These are phyloP conservation scores for Agonum fuliginosum DNA, from an alignment of 2,888 invertebrate species.

Conservation along the genomic window DNA sequence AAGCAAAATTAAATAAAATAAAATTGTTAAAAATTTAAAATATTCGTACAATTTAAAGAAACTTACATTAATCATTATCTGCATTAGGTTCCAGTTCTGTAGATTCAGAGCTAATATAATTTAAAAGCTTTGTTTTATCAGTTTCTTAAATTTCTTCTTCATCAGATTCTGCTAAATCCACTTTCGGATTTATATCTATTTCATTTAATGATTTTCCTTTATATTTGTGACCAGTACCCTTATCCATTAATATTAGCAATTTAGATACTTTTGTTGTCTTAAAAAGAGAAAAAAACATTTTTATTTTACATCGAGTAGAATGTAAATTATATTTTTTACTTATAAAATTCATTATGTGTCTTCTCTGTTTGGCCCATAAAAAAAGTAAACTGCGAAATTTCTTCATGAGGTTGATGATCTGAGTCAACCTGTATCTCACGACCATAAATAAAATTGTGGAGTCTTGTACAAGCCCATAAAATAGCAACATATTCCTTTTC, in stretches of 20 bases:
- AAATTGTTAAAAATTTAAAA: neutral
- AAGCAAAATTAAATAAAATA: neutral
- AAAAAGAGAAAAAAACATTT: neutral
- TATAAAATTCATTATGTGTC: constrained; percentile 1
- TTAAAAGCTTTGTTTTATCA: neutral
- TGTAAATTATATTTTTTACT: neutral
- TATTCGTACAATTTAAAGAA: neutral
- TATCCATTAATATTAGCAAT: constrained; percentile 36
- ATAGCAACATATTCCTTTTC: no score
- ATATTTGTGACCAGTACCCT: constrained; percentile 22
- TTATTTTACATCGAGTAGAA: neutral
- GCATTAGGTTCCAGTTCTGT: neutral
- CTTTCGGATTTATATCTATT: constrained; percentile 31
- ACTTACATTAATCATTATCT: neutral
- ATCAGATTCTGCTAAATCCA: constrained; percentile 4
- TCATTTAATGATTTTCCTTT: constrained; percentile 33
- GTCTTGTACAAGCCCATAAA: no score
- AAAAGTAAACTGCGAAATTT: constrained; percentile 14
- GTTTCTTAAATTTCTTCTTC: neutral
- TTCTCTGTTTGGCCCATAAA: neutral
- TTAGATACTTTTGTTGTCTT: constrained; percentile 1
- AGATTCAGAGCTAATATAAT: neutral
- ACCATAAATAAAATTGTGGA: no score
- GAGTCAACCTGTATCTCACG: no score
- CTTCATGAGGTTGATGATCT: no score